A percentile compares a stretch with the other conserved stretches of the same genome.
Conservation (phyloP, 2,888 invertebrate genomes). For the Hydropsyche betteni region DNA sequence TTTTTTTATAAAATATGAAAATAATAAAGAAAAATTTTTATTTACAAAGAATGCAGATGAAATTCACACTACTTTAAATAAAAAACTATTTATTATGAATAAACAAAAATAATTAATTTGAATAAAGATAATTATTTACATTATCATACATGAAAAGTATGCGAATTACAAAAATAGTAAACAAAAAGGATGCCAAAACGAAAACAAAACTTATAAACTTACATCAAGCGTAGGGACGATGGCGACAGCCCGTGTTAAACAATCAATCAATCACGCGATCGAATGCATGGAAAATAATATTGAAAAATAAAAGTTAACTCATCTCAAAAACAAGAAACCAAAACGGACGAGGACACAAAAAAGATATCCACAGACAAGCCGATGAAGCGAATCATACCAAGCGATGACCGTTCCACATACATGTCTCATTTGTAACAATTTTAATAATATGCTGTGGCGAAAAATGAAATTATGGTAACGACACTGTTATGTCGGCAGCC, state of each 20-base stretch:
- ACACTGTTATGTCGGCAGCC: too few species aligned
- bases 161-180: conserved; percentile 48
- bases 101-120: conserved; percentile 5
- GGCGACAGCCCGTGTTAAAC: conserved; percentile 48
- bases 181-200: conserved; percentile 9
- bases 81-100: background rate
- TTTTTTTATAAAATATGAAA: conserved; percentile 36
- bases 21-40: conserved; percentile 23
- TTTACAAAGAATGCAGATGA: conserved; percentile 7
- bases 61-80: background rate
- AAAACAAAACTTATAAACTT: conserved; percentile 44
- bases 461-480: too few species aligned
- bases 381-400: conserved; percentile 22
- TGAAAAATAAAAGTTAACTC: conserved; percentile 46
- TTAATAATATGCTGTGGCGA: too few species aligned
- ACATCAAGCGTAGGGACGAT: conserved; percentile 50
- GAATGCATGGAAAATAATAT: conserved; percentile 47
- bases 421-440: background rate
- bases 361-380: conserved; percentile 32
- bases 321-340: conserved; percentile 48
- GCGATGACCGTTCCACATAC: conserved; percentile 17
- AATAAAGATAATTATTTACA: conserved; percentile 20
- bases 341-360: conserved; percentile 34
- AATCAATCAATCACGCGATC: conserved; percentile 50
- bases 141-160: conserved; percentile 26